phyloP scores from a whole-genome alignment of 2,888 invertebrate genomes.

The Nebria salina region DNA sequence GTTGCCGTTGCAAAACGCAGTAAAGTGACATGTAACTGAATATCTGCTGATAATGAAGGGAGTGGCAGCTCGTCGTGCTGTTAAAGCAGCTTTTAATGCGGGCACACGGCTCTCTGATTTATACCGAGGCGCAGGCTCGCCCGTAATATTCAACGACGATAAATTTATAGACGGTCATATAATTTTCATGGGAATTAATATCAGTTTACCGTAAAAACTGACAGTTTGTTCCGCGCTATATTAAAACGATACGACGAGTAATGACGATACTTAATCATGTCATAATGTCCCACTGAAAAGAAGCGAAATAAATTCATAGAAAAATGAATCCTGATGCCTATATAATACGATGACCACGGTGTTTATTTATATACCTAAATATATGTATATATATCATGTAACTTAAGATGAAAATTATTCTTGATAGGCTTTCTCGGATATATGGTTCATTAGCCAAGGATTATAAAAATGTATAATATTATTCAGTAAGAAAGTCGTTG shows the following conservation, averaged over 20 bases:
- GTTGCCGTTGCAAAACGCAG: background rate
- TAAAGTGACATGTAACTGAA: conserved; percentile 41
- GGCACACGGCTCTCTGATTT: conserved; percentile 37
- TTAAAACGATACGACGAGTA: conserved; percentile 29
- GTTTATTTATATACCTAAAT: too few species aligned
- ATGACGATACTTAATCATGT: conserved; percentile 28
- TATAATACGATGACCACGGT: too few species aligned
- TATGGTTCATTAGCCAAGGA: too few species aligned
- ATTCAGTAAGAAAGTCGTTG: background rate
- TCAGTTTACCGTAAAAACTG: conserved; percentile 47
- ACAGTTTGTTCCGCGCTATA: conserved; percentile 32
- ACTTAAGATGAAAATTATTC: too few species aligned
- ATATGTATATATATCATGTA: too few species aligned
- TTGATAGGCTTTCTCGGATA: too few species aligned
- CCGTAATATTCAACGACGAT: conserved; percentile 44
- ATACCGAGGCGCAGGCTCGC: conserved; percentile 18
- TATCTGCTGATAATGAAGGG: conserved; percentile 45
- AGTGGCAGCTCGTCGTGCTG: conserved; percentile 11
- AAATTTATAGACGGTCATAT: conserved; percentile 46
- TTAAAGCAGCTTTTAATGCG: conserved; percentile 40
- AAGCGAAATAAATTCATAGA: background rate
- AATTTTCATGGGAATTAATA: conserved; percentile 47
- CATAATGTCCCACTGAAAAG: conserved; percentile 4
- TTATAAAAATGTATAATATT: background rate
- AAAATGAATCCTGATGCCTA: too few species aligned